Base-by-base conservation (phyloP, 2,797 vertebrate species). In the Delichon dasypus region DNA sequence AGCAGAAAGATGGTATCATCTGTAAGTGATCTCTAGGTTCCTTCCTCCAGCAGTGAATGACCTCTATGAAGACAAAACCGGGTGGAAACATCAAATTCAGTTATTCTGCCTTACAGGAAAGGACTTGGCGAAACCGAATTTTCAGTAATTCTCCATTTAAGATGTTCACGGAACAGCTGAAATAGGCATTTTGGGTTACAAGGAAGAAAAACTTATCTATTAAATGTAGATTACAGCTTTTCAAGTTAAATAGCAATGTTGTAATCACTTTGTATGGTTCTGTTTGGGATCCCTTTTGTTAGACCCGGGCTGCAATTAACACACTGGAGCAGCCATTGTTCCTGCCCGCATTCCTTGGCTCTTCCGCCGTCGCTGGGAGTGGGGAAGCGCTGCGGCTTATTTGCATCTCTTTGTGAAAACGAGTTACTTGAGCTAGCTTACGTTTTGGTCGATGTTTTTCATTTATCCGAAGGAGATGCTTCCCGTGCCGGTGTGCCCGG, bases 241-340 rank as follows among this genome's bases (percentile, higher is more conserved):
- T 85, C 68, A 13, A 86, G 62, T 95, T 85, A 86, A 94, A 92
- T 83, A 91, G 85, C 87, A 88, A 93, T 70, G 93, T 94, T 86
- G 80, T 94, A 95, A 95, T 97, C 73, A 95, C 96, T 89, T 94
- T 96, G 92, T 94, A 96, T 80, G 58, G 89, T 96, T 93, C 79
- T 96, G 88, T 95, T 94, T 94, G 70, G 86, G 88, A 94, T 92
- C 90, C 71, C 66, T 91, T 97, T 95, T 96, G 94, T 97, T 93
- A 71, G 70, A 79, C 19, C 70, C 58, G 30, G 88, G 66, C 94
- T 95, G 38, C 48, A 81, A 54, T 96, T 92, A 93, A 85, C 85
- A 81, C 93, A 53, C 82, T 96, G 90, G 62, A 95, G 88, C 90
- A 94, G 77, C 79, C 76, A 38, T 96, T 94, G 91, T 97, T 97